A percentile compares a stretch with the other conserved stretches of the same genome.
These are phyloP conservation scores for Stomatorhinus ivindoensis DNA, from an alignment of 2,113 vertebrate genomes.

Conservation along the genomic window DNA sequence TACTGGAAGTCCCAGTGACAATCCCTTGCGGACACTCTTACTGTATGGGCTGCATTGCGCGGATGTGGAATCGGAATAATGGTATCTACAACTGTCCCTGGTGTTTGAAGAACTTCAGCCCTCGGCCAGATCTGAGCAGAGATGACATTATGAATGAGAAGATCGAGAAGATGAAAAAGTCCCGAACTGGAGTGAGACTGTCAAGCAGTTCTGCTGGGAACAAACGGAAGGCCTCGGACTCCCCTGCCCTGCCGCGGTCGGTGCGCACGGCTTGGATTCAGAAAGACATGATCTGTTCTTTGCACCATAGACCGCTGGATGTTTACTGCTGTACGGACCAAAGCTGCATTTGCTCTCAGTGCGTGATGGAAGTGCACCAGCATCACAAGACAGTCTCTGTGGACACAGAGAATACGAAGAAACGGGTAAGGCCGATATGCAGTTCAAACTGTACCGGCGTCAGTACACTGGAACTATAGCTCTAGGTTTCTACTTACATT, in stretches of 20 bases:
- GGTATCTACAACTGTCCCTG: not conserved
- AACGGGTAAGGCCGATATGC: not conserved
- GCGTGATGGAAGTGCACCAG: not conserved
- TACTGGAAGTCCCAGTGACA: slow-evolving; percentile 1
- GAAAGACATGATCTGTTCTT: not conserved
- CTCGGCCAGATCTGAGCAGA: not conserved
- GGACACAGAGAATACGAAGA: not conserved
- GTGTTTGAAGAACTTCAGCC: not conserved
- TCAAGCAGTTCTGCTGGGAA: not conserved
- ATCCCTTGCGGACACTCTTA: not conserved
- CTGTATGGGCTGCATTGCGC: not conserved
- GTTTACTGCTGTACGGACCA: not conserved
- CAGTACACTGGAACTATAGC: not conserved
- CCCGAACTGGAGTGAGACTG: not conserved
- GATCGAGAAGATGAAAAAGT: not conserved
- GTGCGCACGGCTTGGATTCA: not conserved
- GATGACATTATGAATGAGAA: not conserved
- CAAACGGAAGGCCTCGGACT: not conserved
- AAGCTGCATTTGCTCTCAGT: not conserved
- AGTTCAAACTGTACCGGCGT: not conserved
- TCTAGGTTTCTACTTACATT: not conserved
- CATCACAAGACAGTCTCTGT: not conserved
- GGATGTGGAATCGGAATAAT: not conserved
- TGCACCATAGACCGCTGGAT: not conserved
- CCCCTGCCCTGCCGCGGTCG: not conserved